Conservation (phyloP, 2,888 invertebrate genomes). For the Subacronicta megacephala region DNA sequence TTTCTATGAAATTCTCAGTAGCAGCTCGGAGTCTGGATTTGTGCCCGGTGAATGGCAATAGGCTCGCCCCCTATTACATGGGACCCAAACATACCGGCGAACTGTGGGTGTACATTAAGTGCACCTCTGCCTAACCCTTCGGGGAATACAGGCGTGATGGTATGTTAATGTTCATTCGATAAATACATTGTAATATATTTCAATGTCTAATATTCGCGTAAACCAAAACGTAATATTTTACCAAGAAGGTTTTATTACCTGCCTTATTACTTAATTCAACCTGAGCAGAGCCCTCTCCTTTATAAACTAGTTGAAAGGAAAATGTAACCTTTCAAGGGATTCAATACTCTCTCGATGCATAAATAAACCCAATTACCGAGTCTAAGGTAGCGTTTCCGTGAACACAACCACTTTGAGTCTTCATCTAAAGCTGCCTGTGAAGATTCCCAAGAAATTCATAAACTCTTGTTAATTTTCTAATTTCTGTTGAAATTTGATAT, state of each 20-base stretch:
- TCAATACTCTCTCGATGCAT: conserved; percentile 35
- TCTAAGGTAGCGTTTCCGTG: background rate
- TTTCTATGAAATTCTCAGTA: no score
- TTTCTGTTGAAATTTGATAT: background rate
- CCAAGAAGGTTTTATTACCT: conserved; percentile 4
- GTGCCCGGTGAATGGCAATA: no score
- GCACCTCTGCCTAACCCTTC: no score
- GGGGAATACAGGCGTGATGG: no score
- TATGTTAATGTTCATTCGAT: no score
- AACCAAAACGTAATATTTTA: conserved; percentile 10
- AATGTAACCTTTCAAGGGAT: conserved; percentile 29
- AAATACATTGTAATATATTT: no score
- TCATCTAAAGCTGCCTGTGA: background rate
- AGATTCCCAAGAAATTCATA: conserved; percentile 1
- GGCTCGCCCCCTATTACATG: no score
- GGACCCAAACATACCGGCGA: no score
- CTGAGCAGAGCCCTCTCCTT: conserved; percentile 10
- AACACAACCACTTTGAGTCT: background rate
- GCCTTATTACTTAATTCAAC: conserved; percentile 40
- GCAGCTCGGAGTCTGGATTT: no score
- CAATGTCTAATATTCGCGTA: no score
- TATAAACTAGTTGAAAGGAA: conserved; percentile 28
- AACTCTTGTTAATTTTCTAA: background rate
- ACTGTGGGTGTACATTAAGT: no score
- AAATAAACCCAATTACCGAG: conserved; percentile 35